These are phyloP conservation scores for Callinectes sapidus DNA, from an alignment of 2,888 invertebrate genomes.

Conservation along the genomic window DNA sequence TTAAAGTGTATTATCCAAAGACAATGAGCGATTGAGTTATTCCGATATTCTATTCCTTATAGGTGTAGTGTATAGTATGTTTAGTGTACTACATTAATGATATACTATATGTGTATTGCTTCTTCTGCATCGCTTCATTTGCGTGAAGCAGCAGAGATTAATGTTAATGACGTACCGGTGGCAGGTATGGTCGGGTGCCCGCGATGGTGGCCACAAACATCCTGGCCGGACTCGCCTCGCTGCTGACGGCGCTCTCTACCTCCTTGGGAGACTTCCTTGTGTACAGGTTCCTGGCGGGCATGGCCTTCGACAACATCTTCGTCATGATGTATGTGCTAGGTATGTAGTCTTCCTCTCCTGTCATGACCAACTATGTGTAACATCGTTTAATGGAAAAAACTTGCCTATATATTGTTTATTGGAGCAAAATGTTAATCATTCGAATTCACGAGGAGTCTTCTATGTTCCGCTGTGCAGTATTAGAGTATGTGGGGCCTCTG, in stretches of 20 bases:
- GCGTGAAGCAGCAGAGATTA: not conserved
- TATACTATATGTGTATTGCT: not conserved
- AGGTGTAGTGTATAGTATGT: not conserved
- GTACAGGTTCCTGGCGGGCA: constrained; percentile 67
- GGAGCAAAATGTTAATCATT: not conserved
- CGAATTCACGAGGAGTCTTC: not conserved
- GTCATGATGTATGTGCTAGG: constrained; percentile 72
- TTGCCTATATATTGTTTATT: not conserved
- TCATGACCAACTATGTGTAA: not conserved
- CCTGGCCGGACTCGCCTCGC: constrained; percentile 53
- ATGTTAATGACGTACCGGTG: not conserved
- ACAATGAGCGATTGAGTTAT: too few species aligned
- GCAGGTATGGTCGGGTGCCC: constrained; percentile 67
- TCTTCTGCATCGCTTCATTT: not conserved
- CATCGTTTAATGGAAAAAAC: not conserved
- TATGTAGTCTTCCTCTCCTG: not conserved
- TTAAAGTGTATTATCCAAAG: too few species aligned
- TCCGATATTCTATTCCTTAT: not conserved
- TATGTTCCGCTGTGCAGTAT: constrained; percentile 78
- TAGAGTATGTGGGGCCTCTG: constrained; percentile 89
- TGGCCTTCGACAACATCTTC: constrained; percentile 71
- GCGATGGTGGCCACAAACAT: constrained; percentile 66
- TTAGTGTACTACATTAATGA: not conserved
- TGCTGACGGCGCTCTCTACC: constrained; percentile 58
- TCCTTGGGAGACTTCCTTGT: constrained; percentile 63